Evolutionary conservation across 2,797 vertebrate genomes (phyloP).

Genomic region (Heterohyrax brucei): DNA sequence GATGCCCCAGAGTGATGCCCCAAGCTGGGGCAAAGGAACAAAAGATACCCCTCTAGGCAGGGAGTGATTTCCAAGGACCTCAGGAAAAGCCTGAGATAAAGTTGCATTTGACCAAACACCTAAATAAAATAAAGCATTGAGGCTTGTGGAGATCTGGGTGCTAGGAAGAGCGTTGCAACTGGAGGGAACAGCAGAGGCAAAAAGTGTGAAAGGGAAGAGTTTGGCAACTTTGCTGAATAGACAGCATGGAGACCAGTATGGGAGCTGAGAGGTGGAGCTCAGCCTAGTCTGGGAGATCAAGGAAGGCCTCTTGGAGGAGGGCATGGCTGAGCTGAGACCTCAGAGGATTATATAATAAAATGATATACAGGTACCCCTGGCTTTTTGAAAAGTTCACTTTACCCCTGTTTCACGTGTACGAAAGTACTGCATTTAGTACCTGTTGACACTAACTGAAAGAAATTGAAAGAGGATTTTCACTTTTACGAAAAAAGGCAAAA

Average conservation of each 20-base stretch:
- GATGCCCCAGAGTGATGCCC: background rate
- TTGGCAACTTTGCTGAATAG: background rate
- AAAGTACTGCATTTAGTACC: too few relatives aligned
- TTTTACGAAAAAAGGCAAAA: too few relatives aligned
- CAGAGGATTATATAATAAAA: background rate
- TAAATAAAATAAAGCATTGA: background rate
- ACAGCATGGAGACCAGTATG: background rate
- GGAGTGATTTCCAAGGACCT: background rate
- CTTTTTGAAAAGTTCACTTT: too few relatives aligned
- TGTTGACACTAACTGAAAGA: too few relatives aligned
- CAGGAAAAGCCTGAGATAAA: background rate
- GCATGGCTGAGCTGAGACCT: background rate
- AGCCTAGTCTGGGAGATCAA: background rate
- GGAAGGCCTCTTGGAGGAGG: background rate
- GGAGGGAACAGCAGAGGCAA: background rate
- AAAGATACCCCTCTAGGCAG: background rate
- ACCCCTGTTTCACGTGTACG: too few relatives aligned
- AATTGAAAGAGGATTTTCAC: too few relatives aligned
- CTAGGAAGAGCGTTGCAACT: background rate
- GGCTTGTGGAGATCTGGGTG: background rate
- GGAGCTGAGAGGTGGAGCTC: background rate
- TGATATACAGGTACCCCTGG: too few relatives aligned
- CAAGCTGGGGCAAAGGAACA: background rate
- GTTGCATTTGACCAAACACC: conserved; percentile 5
- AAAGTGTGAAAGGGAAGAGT: background rate